Percentiles rank a stretch among this genome's conserved stretches.
Evolutionary conservation across 1,140 invertebrate species (phyloP).

Genomic region (Lamellibrachia luymesi): DNA sequence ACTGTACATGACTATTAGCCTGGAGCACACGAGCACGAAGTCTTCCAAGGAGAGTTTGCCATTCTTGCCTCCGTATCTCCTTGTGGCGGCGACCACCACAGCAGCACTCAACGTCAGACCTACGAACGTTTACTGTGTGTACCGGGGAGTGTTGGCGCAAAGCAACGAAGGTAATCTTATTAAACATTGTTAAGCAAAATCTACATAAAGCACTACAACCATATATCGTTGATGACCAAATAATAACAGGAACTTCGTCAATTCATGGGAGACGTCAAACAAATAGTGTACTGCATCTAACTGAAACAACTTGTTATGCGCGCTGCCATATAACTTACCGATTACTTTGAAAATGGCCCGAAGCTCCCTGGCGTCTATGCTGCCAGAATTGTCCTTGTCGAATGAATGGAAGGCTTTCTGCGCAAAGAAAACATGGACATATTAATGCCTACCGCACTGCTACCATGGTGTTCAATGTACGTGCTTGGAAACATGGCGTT

Average conservation of each 20-base stretch:
- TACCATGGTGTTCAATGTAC: not conserved
- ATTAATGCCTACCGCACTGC: not conserved
- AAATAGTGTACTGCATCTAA: too few relatives aligned
- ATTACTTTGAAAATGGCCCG: not conserved
- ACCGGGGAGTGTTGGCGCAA: not conserved
- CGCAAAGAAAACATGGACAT: not conserved
- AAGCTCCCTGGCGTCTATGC: not conserved
- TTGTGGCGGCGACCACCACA: not conserved
- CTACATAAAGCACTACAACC: too few relatives aligned
- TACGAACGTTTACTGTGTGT: not conserved
- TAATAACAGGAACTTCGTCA: too few relatives aligned
- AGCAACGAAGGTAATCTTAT: too few relatives aligned
- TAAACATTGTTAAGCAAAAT: too few relatives aligned
- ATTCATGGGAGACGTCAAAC: too few relatives aligned
- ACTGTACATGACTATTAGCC: not conserved
- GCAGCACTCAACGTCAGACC: not conserved
- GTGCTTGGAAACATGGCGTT: not conserved
- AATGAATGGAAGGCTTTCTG: not conserved
- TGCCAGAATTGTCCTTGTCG: not conserved
- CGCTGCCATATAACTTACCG: not conserved
- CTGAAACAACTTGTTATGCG: too few relatives aligned
- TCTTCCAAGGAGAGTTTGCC: not conserved
- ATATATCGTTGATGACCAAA: too few relatives aligned
- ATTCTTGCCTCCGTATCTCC: not conserved
- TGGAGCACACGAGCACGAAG: not conserved